phyloP scores from a whole-genome alignment of 64 coral and sea anemone genomes.

The Trachythela sp. region DNA sequence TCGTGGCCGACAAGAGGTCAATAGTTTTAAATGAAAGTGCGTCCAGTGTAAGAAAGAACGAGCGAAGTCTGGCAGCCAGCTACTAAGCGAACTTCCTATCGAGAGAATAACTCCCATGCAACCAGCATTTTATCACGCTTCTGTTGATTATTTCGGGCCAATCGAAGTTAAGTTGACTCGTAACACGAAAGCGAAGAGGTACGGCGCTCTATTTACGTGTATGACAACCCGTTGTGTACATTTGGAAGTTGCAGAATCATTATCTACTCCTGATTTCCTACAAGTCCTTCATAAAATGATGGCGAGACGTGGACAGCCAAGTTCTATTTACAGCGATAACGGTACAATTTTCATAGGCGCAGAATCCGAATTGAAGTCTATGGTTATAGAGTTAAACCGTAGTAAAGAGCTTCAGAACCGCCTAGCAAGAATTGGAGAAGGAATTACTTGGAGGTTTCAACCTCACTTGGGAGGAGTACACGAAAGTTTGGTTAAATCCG shows the following conservation, averaged over 20 bases:
- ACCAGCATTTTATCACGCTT: constrained; percentile 4
- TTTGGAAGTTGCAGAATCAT: background rate
- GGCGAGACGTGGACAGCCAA: background rate
- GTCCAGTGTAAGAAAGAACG: background rate
- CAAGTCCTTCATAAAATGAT: constrained; percentile 2
- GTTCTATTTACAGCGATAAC: background rate
- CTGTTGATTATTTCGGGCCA: background rate
- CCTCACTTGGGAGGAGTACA: background rate
- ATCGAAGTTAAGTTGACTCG: background rate
- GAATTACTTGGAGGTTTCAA: background rate
- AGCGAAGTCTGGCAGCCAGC: background rate
- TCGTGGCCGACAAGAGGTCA: background rate
- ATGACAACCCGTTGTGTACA: background rate
- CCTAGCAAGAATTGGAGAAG: background rate
- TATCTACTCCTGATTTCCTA: background rate
- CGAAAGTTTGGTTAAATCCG: background rate
- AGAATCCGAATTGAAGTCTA: background rate
- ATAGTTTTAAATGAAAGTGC: background rate
- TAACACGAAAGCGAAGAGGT: background rate
- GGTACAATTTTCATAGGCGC: background rate
- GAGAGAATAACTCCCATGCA: background rate
- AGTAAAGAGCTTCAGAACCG: background rate
- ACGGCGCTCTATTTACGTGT: no score
- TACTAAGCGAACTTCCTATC: background rate
- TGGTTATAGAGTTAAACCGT: background rate